Evolutionary conservation across 2,113 vertebrate genomes (phyloP).

Genomic region (Euleptes europaea): DNA sequence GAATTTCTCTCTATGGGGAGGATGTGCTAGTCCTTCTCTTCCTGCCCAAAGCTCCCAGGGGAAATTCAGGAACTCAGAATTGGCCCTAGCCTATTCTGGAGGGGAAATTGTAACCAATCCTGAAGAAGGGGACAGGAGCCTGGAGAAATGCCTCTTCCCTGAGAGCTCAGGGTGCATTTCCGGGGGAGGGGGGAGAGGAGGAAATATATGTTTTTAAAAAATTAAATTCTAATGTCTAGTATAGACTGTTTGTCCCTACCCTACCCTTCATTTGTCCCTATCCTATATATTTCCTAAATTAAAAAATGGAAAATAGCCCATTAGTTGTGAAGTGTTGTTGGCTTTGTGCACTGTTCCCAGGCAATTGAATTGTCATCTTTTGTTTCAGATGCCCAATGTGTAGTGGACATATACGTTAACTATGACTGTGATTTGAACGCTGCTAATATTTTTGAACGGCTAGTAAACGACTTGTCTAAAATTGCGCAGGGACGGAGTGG

Average conservation of each 20-base stretch:
- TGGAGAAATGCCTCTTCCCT: too few relatives aligned
- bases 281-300: background rate
- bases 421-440: slow-evolving; percentile 98
- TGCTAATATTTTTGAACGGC: slow-evolving; percentile 97
- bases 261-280: too few relatives aligned
- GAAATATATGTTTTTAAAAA: background rate
- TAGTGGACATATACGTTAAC: slow-evolving; percentile 98
- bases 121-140: too few relatives aligned
- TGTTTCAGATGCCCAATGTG: slow-evolving; percentile 93
- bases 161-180: too few relatives aligned
- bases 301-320: background rate
- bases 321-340: background rate
- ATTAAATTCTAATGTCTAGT: background rate
- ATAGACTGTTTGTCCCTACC: too few relatives aligned
- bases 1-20: too few relatives aligned
- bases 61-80: too few relatives aligned
- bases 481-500: slow-evolving; percentile 96
- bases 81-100: too few relatives aligned
- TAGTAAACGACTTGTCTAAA: slow-evolving; percentile 97
- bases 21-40: too few relatives aligned
- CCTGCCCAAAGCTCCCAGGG: too few relatives aligned
- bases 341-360: background rate
- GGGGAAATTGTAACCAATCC: too few relatives aligned
- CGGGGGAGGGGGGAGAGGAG: too few relatives aligned
- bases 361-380: background rate